Base-by-base conservation (phyloP, 2,113 vertebrate genomes). In the Elachura formosa region DNA sequence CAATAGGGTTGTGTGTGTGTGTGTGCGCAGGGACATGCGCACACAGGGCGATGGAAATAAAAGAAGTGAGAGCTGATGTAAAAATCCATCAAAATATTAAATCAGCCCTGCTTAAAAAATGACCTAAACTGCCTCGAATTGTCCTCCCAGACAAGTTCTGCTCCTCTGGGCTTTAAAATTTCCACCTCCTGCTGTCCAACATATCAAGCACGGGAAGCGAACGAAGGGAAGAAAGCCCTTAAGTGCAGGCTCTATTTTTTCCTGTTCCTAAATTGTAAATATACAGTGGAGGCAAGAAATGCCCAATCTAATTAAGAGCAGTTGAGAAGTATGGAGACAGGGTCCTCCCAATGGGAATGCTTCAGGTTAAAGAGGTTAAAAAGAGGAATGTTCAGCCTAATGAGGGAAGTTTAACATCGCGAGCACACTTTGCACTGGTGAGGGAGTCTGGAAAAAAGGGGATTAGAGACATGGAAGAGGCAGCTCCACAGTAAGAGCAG, bases 341-440 rank as follows among this genome's bases (percentile, higher is more conserved):
- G 95, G 94, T 89, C 58, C 90, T 97, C 97, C 97, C 97, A 96
- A 28, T 4, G 97, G 96, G 96, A 97, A 93, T 91, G 95, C 94
- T 94, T 79, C 86, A 82, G 97, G 96, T 97, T 97, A 95, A 78
- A 94, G 93, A 97, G 96, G 97, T 97, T 97, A 97, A 97, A 96
- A 97, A 96, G 95, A 97, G 95, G 96, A 97, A 97, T 97, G 97
- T 97, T 96, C 93, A 87, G 80, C 79, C 96, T 97, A 97, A 97
- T 96, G 94, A 96, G 93, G 84, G 87, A 92, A 96, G 90, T 96
- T 87, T 89, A 92, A 89, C 79, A 77, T 89, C 5, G 28, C 2
- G 21, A 76, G 81, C 81, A 58, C 88, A 55, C 94, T 94, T 95
- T 79, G 85, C 83, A 86, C 67, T 52, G 59, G 90, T 4, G 31